Conservation (phyloP, 2,797 vertebrate species). For the Gobionotothen gibberifrons region DNA sequence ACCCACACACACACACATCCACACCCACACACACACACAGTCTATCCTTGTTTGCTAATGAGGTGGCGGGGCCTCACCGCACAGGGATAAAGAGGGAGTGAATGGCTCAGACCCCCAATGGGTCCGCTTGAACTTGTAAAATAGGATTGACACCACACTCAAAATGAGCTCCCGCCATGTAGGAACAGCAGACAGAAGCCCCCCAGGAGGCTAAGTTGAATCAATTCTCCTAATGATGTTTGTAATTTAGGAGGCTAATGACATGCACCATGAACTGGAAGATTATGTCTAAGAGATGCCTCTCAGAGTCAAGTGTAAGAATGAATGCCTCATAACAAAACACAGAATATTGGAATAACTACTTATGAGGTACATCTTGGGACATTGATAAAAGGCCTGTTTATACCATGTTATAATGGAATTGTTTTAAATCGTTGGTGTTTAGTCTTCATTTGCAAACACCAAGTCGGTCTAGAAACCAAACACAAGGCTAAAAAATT, state of each 20-base stretch:
- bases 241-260: slow-evolving; percentile 84
- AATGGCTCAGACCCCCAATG: slow-evolving; percentile 58
- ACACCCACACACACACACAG: slow-evolving; percentile 29
- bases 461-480: not conserved
- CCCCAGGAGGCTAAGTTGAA: slow-evolving; percentile 78
- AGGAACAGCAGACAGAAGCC: slow-evolving; percentile 56
- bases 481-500: not conserved
- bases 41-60: slow-evolving; percentile 47
- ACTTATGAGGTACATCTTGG: slow-evolving; percentile 2
- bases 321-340: slow-evolving; percentile 37
- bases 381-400: not conserved
- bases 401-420: not conserved
- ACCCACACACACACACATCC: slow-evolving; percentile 29
- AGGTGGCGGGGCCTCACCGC: slow-evolving; percentile 54
- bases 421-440: not conserved
- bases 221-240: slow-evolving; percentile 84
- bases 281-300: slow-evolving; percentile 74
- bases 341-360: slow-evolving; percentile 16
- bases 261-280: slow-evolving; percentile 80
- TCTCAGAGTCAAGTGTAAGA: slow-evolving; percentile 66
- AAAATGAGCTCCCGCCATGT: slow-evolving; percentile 68
- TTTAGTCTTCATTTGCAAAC: not conserved
- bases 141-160: slow-evolving; percentile 74
- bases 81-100: slow-evolving; percentile 61
- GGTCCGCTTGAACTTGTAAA: slow-evolving; percentile 75